These are phyloP conservation scores for Sarcophaga variegata DNA, from an alignment of 2,888 invertebrate species.

Conservation along the genomic window DNA sequence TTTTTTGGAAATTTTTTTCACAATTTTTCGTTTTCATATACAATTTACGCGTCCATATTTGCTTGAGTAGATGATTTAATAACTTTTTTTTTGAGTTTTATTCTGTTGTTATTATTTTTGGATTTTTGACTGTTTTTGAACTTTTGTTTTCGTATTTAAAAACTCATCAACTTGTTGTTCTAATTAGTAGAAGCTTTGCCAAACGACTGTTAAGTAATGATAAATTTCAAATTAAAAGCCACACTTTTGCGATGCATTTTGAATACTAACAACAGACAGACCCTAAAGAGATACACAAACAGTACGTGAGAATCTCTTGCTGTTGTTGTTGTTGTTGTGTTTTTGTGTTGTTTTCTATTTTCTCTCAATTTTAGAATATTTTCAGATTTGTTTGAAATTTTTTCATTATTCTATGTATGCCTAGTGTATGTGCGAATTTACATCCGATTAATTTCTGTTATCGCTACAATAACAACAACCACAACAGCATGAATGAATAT, in stretches of 20 bases:
- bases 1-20: too few relatives aligned
- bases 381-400: background rate
- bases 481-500: constrained; percentile 9
- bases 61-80: background rate
- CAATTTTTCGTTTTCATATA: too few relatives aligned
- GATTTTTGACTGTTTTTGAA: background rate
- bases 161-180: constrained; percentile 66
- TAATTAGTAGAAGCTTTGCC: constrained; percentile 76
- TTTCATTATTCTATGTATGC: background rate
- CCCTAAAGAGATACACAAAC: background rate
- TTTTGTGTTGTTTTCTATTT: background rate
- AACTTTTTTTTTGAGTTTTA: background rate
- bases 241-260: constrained; percentile 58
- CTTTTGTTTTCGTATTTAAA: constrained; percentile 30
- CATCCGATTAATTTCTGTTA: constrained; percentile 42
- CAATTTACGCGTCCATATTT: too few relatives aligned
- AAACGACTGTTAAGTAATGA: constrained; percentile 72
- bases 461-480: constrained; percentile 29
- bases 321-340: background rate
- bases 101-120: background rate
- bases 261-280: constrained; percentile 54
- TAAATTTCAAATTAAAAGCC: constrained; percentile 46
- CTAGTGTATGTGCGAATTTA: constrained; percentile 24
- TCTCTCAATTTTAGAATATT: background rate
- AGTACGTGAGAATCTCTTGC: background rate